Base-by-base conservation (phyloP, 64 coral and sea anemone genomes). In the Pachyseris speciosa region DNA sequence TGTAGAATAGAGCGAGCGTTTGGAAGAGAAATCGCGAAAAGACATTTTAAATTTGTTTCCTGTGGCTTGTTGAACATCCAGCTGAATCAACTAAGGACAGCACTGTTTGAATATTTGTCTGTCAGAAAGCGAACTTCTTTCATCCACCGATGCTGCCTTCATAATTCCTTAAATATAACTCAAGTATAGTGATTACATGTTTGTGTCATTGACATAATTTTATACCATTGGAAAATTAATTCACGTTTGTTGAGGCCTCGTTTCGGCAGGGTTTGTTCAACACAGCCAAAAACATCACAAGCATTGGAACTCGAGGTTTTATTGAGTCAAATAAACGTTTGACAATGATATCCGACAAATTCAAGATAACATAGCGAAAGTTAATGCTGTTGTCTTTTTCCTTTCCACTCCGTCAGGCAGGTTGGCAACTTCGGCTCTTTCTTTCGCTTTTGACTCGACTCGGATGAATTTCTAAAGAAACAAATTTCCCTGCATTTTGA, bases 41-140 rank as follows among this genome's bases (percentile, higher is more conserved):
- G n/a, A n/a, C 19, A 29, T n/a, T 44, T 44, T 27, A 74, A 74
- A 25, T 74, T 44, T 43, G 39, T 45, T 43, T 74, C 26, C 22
- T n/a, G 9, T 26, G n/a, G 20, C 17, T 24, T 37, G 15, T 30
- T 25, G 15, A 34, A 38, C n/a, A 39, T 81, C 51, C 31, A 81
- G 52, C 33, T 38, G 33, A 19, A 58, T 81, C 52, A 41, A 39
- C 3, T 61, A 34, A 37, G 28, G 17, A 39, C n/a, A 81, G 53
- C 51, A 37, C 45, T 60, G 48, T 80, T 80, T 80, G 50, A 32
- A 80, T 55, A 59, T 39, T 29, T 58, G 75, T 80, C 50, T 74
- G 70, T 12, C 40, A 15, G 40, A 45, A 74, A 74, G 70, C 22
- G 40, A 39, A 7, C 70, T 74, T 19, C 70, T 74, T 27, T 26